Base-by-base conservation (phyloP, 2,888 invertebrate species). In the Torymus texanus region DNA sequence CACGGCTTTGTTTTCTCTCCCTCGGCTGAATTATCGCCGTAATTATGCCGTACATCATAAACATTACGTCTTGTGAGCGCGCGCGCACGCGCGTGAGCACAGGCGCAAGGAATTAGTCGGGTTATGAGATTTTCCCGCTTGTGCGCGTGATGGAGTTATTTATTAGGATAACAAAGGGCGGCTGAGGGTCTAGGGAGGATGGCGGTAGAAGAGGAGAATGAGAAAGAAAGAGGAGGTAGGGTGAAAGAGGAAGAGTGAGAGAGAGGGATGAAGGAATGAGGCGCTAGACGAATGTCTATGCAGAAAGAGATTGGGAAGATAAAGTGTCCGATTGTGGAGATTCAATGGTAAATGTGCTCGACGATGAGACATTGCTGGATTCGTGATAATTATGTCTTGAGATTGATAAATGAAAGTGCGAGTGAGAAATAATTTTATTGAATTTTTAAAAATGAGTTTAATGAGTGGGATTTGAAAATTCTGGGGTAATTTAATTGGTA, bases 31-130 rank as follows among this genome's bases (percentile, higher is more conserved):
- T 87, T 87, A 88, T 88, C 84, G 84, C 81, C 81, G 85, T 88
- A 88, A 88, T 88, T 87, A 87, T 84, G 83, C 83, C 84, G 84
- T 84, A 83, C 84, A 83, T 86, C 85, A 86, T 85, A 84, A 86
- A 84, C 82, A 82, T 83, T 81, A 79, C 82, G 75, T 79, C 51
- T 65, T 41, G 63, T 66, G 55, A 18, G 29, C 2, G 29, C 3
- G 29, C 29, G 24, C 24, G 24, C 24, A 3, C 24, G 24, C 24
- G 29, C 29, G 29, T n/a, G 56, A 63, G 41, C 59, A 58, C 68
- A 50, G 21, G 16, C 70, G 65, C 77, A 56, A 67, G 78, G 79
- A 82, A 85, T 84, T 84, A 83, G 82, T 79, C 75, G 80, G 80
- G 79, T 83, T 81, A 73, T 72, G 75, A 74, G 75, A 79, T 83